Evolutionary conservation across 2,797 vertebrate species (phyloP).

Genomic region (Acanthornis magna): DNA sequence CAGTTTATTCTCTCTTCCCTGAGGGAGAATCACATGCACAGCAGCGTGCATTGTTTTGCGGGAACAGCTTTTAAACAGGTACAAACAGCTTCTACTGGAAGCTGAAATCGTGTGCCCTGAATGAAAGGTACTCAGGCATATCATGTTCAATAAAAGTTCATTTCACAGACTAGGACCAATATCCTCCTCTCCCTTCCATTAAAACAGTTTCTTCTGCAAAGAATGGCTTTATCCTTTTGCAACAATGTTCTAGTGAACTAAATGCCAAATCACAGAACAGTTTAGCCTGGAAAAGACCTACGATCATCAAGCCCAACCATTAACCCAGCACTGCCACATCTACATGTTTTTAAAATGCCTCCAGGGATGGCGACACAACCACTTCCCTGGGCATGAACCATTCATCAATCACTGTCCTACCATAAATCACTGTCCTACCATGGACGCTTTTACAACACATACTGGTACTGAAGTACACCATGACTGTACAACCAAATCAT

Average conservation of each 20-base stretch:
- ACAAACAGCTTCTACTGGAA: not conserved
- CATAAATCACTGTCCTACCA: not conserved
- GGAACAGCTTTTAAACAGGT: not conserved
- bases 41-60: not conserved
- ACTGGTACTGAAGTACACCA: not conserved
- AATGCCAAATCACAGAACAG: not conserved
- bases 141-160: not conserved
- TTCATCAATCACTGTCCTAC: not conserved
- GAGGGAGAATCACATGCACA: not conserved
- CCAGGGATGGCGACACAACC: not conserved
- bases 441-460: not conserved
- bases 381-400: not conserved
- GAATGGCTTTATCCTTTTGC: not conserved
- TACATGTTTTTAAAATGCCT: not conserved
- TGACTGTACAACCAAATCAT: not conserved
- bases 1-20: not conserved
- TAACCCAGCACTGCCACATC: not conserved
- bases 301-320: not conserved
- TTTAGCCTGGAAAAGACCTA: not conserved
- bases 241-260: not conserved
- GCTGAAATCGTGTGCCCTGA: not conserved
- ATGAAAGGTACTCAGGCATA: not conserved
- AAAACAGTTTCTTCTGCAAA: not conserved
- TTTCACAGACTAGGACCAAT: not conserved
- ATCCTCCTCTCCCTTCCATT: not conserved